Conservation (phyloP, 2,888 invertebrate species). For the Conomelus anceps region DNA sequence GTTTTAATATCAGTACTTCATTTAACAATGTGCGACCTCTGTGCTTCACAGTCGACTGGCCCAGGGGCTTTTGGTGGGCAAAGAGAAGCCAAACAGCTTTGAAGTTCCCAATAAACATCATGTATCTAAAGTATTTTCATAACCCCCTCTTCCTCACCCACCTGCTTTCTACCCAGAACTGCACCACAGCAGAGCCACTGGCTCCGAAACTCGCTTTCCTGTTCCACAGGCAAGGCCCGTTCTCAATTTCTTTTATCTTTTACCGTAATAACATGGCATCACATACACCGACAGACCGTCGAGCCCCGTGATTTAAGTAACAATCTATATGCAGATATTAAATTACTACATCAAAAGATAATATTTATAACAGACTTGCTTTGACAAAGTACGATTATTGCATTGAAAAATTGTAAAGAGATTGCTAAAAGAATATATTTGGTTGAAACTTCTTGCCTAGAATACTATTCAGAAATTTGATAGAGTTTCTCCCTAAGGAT, state of each 20-base stretch:
- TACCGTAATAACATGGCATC: neutral
- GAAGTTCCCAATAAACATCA: slow-evolving; percentile 10
- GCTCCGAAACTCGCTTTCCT: neutral
- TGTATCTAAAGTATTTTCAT: slow-evolving; percentile 12
- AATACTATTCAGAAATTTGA: too few relatives aligned
- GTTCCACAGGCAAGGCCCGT: neutral
- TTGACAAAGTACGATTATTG: neutral
- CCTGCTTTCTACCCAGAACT: neutral
- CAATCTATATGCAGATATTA: slow-evolving; percentile 13
- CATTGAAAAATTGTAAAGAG: neutral
- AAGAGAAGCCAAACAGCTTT: neutral
- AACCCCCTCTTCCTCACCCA: neutral
- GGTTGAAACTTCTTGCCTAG: too few relatives aligned
- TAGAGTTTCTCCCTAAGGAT: too few relatives aligned
- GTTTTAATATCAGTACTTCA: slow-evolving; percentile 12
- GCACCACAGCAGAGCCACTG: neutral
- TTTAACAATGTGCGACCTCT: slow-evolving; percentile 5
- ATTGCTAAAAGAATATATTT: too few relatives aligned
- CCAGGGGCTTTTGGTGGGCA: neutral
- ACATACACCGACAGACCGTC: neutral
- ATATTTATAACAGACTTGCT: neutral
- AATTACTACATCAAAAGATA: slow-evolving; percentile 1
- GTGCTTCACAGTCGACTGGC: neutral
- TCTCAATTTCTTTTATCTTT: neutral
- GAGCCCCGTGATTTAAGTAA: slow-evolving; percentile 9